A percentile compares a stretch with the other conserved stretches of the same genome.
These are phyloP conservation scores for Cyphomyrus discorhynchus DNA, from an alignment of 2,113 vertebrate species.

Conservation along the genomic window DNA sequence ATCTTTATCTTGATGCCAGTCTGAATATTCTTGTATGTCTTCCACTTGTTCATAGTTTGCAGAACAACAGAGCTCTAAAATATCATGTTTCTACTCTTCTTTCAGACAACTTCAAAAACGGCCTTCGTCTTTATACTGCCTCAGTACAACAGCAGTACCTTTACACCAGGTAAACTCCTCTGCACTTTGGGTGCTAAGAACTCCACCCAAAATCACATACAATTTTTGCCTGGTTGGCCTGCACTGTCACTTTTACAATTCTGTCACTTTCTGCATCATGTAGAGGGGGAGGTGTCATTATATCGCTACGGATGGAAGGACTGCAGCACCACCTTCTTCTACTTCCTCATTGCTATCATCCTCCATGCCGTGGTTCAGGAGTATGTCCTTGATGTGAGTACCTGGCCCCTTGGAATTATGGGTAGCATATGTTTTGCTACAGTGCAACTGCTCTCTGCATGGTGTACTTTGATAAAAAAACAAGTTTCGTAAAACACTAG, in stretches of 20 bases:
- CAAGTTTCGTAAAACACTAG: background rate
- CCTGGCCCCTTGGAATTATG: background rate
- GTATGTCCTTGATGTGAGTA: constrained; percentile 87
- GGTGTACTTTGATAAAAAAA: background rate
- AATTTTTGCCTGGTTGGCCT: background rate
- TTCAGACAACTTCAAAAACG: constrained; percentile 90
- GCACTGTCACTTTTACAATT: background rate
- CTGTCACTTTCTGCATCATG: constrained; percentile 31
- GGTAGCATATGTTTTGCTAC: background rate
- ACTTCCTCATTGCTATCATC: constrained; percentile 87
- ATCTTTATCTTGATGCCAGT: background rate
- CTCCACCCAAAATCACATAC: background rate
- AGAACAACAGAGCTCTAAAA: background rate
- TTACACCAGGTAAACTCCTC: constrained; percentile 59
- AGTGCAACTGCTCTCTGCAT: background rate
- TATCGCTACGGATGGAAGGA: constrained; percentile 93
- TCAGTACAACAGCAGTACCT: constrained; percentile 84
- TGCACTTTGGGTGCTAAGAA: no score
- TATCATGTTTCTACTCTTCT: constrained; percentile 36
- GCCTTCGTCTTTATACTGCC: constrained; percentile 97
- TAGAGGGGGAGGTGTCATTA: constrained; percentile 79
- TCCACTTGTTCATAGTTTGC: background rate
- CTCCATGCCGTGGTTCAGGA: constrained; percentile 93
- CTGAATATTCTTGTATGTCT: background rate
- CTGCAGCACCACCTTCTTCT: constrained; percentile 85